Percentiles rank a stretch among this genome's conserved stretches.
Conservation (phyloP, 2,113 vertebrate genomes). For the Mastomys coucha region DNA sequence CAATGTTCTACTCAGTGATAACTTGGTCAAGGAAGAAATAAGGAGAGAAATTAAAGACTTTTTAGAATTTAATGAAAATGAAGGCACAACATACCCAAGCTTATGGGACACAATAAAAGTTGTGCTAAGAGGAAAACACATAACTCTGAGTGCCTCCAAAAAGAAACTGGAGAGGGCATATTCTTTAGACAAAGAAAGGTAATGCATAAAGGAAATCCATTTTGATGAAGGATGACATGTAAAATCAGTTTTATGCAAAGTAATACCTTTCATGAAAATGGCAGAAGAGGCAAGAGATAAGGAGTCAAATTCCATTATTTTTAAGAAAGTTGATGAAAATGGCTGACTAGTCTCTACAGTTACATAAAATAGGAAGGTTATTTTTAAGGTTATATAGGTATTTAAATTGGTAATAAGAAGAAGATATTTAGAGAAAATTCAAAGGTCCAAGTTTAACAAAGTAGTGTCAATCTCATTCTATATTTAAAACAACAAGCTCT, state of each 20-base stretch:
- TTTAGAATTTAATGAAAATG: too few relatives aligned
- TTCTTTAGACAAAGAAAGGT: not conserved
- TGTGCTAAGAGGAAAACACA: too few relatives aligned
- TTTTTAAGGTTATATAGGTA: not conserved
- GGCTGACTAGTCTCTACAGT: not conserved
- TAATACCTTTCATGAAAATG: not conserved
- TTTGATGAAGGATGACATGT: not conserved
- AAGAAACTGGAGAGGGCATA: too few relatives aligned
- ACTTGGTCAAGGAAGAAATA: too few relatives aligned
- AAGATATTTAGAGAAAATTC: not conserved
- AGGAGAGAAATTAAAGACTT: too few relatives aligned
- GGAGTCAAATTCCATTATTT: not conserved
- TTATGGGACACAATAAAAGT: too few relatives aligned
- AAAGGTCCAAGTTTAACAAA: not conserved
- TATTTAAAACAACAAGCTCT: not conserved
- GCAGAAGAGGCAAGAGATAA: not conserved
- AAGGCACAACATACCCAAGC: too few relatives aligned
- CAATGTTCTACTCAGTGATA: too few relatives aligned
- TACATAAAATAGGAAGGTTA: not conserved
- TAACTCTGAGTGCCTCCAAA: too few relatives aligned
- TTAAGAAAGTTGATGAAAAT: not conserved
- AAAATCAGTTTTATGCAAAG: not conserved
- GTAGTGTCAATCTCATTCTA: not conserved
- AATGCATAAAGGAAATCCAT: not conserved
- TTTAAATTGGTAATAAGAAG: not conserved